Percentiles rank a stretch among this genome's conserved stretches.
These are phyloP conservation scores for Noctua comes DNA, from an alignment of 2,888 invertebrate genomes.

Conservation along the genomic window DNA sequence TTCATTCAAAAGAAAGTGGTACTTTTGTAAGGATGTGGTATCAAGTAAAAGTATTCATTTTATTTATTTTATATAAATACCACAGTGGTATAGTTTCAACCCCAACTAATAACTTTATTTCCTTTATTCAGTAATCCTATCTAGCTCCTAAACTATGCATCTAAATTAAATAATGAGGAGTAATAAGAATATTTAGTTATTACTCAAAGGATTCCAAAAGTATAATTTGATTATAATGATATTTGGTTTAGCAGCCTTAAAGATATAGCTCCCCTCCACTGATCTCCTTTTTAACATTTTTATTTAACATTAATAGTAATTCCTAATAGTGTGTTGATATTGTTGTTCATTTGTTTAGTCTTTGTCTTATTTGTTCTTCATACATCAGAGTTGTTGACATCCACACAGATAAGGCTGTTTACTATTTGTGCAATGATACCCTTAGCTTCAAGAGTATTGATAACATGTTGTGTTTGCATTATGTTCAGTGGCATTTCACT, in stretches of 20 bases:
- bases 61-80: no score
- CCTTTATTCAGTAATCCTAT: not conserved
- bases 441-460: slow-evolving; percentile 67
- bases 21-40: not conserved
- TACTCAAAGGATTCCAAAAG: not conserved
- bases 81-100: not conserved
- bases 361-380: slow-evolving; percentile 73
- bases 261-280: not conserved
- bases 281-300: not conserved
- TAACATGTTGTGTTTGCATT: slow-evolving; percentile 63
- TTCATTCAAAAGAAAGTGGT: not conserved
- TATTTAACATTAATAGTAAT: not conserved
- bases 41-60: no score
- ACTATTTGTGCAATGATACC: slow-evolving; percentile 69
- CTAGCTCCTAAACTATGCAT: not conserved
- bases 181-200: not conserved
- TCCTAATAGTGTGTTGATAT: not conserved
- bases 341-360: slow-evolving; percentile 34
- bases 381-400: slow-evolving; percentile 80
- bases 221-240: not conserved
- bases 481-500: slow-evolving; percentile 46
- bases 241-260: not conserved
- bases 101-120: not conserved
- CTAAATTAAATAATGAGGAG: not conserved
- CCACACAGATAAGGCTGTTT: slow-evolving; percentile 82